A percentile compares a stretch with the other conserved stretches of the same genome.
phyloP scores from a whole-genome alignment of 2,797 vertebrate species.

The Xenops minutus region DNA sequence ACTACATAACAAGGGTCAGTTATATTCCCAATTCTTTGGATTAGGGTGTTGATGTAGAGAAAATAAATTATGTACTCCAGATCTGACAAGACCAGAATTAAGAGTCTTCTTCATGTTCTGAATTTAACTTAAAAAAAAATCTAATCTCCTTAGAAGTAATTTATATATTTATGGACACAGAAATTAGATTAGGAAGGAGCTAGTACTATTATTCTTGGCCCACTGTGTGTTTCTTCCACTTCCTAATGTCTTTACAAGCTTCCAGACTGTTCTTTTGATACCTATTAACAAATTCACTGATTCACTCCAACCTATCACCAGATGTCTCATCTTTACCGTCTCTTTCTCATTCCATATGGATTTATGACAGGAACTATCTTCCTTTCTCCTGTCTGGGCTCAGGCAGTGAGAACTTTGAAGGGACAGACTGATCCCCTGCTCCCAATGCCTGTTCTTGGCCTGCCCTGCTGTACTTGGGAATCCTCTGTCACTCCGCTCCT shows the following conservation, averaged over 20 bases:
- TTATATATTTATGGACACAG: neutral
- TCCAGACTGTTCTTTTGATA: neutral
- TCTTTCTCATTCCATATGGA: neutral
- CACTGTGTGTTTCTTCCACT: neutral
- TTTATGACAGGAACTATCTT: neutral
- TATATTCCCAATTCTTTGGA: neutral
- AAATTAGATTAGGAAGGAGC: neutral
- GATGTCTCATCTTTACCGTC: neutral
- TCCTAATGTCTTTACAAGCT: neutral
- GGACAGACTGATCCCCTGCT: neutral
- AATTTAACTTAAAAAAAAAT: neutral
- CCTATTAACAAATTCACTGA: neutral
- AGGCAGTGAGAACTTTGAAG: neutral
- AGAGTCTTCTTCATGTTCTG: neutral
- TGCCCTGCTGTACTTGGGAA: neutral
- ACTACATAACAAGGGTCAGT: neutral
- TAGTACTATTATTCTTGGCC: neutral
- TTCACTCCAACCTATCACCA: neutral
- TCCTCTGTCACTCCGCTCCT: neutral
- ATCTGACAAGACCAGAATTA: neutral
- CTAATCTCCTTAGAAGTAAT: neutral
- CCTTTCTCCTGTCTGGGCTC: neutral
- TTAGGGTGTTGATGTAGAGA: neutral
- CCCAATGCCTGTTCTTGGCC: neutral
- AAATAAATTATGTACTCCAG: neutral